These are phyloP conservation scores for Sebastes matsubarae DNA, from an alignment of 2,797 vertebrate species.

Conservation along the genomic window DNA sequence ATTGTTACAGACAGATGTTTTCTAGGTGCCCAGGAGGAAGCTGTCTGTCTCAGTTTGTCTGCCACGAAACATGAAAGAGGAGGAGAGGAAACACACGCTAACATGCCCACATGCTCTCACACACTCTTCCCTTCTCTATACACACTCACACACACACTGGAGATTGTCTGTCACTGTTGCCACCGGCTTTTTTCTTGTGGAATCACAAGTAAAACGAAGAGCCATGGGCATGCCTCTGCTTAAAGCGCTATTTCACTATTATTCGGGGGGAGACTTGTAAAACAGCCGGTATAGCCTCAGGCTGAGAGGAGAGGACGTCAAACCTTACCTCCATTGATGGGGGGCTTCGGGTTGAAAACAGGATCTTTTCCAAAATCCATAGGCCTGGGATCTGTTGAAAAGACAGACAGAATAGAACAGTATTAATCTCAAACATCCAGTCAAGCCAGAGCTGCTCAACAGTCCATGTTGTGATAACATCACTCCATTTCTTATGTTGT, in stretches of 20 bases:
- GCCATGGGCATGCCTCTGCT: conserved; percentile 50
- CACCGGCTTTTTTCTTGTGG: conserved; percentile 49
- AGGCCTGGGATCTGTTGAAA: conserved; percentile 75
- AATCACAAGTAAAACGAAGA: conserved; percentile 39
- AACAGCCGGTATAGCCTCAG: conserved; percentile 42
- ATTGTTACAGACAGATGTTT: conserved; percentile 72
- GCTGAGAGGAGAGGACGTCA: background rate
- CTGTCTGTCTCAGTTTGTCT: conserved; percentile 63
- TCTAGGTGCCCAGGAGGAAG: conserved; percentile 61
- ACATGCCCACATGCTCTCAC: background rate
- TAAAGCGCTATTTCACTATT: conserved; percentile 40
- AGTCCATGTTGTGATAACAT: conserved; percentile 34
- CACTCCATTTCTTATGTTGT: conserved; percentile 8
- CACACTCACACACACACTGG: background rate
- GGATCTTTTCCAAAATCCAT: conserved; percentile 81
- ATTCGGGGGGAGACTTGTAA: conserved; percentile 45
- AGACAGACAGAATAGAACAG: conserved; percentile 39
- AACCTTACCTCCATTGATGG: conserved; percentile 77
- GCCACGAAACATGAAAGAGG: conserved; percentile 49
- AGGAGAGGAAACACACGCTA: conserved; percentile 25
- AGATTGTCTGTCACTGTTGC: conserved; percentile 49
- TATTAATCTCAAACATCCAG: conserved; percentile 48
- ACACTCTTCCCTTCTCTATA: background rate
- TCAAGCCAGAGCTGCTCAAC: conserved; percentile 4
- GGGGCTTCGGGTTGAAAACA: conserved; percentile 73